Evolutionary conservation across 2,113 vertebrate species (phyloP), one percentile per base, ranked within the genome.

Genomic region (Saimiri boliviensis): DNA sequence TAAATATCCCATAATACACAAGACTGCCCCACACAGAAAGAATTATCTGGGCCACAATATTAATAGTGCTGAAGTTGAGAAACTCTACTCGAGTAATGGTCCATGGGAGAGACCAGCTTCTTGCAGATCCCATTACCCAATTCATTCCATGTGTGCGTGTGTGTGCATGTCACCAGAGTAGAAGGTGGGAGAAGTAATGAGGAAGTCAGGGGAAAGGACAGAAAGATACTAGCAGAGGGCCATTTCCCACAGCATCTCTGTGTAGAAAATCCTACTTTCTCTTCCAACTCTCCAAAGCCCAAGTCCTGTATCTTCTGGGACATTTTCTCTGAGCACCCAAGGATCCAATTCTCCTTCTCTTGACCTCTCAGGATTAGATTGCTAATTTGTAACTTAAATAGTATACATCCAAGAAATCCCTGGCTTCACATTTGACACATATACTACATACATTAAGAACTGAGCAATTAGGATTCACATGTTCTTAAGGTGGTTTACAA

Each of bases 381-480:
- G 77, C 74, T 83, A 58, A 66, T 81, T 60, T 58, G 32, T 83
- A 77, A 68, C 66, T 93, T 45, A 8, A 30, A 37, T 35, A 14
- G 8, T 17, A 52, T 37, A 49, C 32, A n/a, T 66, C 49, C 74
- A n/a, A 32, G 86, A 27, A 79, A 73, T 58, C 52, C 58, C 56
- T 32, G 37, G 56, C 82, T 89, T 84, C 95, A 70, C 80, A 66
- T 60, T 94, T 90, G 93, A 89, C 88, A 82, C 76, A 40, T 5
- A 32, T 1, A 21, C 92, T 30, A 21, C 7, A 84, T 56, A 71
- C 27, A 60, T 35, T 71, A 82, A 86, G 96, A 79, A 47, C 30
- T 0, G 45, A 81, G 87, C 96, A 93, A 82, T 95, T 87, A 96
- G 84, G 95, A 52, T 54, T 96, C 97, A 88, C 71, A 77, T 80